Evolutionary conservation across 2,888 invertebrate species (phyloP).

Genomic region (Tenthredo scrophulariae): DNA sequence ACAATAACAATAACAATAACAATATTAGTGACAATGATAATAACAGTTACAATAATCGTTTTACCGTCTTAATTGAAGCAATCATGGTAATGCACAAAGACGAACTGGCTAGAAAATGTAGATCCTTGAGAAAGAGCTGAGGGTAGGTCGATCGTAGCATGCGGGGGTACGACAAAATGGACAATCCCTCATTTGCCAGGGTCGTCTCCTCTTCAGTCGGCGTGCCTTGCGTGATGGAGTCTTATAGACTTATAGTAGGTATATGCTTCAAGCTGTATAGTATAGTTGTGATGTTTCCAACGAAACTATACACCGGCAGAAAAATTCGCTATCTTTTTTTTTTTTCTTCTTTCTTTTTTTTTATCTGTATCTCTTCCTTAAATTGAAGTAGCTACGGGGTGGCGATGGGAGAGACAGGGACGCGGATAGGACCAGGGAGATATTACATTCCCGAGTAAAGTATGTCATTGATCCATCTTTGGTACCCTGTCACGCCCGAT

Average conservation of each 20-base stretch:
- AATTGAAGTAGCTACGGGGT: background rate
- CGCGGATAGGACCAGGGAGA: constrained; percentile 22
- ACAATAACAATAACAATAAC: constrained; percentile 20
- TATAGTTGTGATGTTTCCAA: background rate
- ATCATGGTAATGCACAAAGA: constrained; percentile 38
- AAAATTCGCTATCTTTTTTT: background rate
- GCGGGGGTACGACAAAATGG: background rate
- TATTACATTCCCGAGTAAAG: constrained; percentile 40
- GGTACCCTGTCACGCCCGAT: constrained; percentile 41
- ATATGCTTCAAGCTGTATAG: background rate
- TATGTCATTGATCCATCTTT: constrained; percentile 42
- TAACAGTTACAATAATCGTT: constrained; percentile 41
- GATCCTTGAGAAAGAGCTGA: background rate
- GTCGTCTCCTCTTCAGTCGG: background rate
- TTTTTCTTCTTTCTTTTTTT: background rate
- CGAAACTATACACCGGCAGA: background rate
- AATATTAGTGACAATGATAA: constrained; percentile 3
- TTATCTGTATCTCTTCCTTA: background rate
- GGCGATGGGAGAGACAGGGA: background rate
- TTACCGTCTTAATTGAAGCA: constrained; percentile 44
- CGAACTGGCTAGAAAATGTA: constrained; percentile 31
- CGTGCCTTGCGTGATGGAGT: background rate
- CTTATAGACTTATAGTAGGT: background rate
- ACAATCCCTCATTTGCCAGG: constrained; percentile 27
- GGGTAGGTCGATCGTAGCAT: background rate